phyloP scores from a whole-genome alignment of 1,140 invertebrate species.

The Diachasmimorpha longicaudata region DNA sequence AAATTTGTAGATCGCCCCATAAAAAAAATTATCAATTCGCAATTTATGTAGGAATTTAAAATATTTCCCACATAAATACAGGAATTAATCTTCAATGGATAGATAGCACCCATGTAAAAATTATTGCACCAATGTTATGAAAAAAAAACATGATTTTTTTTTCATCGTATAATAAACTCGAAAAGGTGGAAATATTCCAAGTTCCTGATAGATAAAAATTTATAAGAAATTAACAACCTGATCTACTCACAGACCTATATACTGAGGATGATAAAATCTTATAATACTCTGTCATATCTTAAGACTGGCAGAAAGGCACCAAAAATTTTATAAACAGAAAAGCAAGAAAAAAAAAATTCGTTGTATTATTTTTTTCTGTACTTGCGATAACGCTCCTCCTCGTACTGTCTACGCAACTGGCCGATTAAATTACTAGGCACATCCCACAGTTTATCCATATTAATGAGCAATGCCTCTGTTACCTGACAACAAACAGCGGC shows the following conservation, averaged over 20 bases:
- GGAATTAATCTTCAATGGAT: not conserved
- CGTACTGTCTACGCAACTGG: slow-evolving; percentile 70
- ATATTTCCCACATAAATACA: not conserved
- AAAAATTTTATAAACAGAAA: not conserved
- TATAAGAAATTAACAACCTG: not conserved
- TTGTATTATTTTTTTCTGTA: slow-evolving; percentile 53
- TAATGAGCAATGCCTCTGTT: slow-evolving; percentile 79
- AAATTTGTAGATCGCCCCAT: not conserved
- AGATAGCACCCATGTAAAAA: not conserved
- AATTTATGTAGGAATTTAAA: not conserved
- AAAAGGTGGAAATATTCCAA: not conserved
- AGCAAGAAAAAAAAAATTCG: not conserved
- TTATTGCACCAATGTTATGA: not conserved
- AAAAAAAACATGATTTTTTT: not conserved
- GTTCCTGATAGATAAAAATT: not conserved
- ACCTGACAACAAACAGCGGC: slow-evolving; percentile 83
- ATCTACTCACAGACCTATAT: not conserved
- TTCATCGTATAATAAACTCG: not conserved
- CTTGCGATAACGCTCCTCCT: slow-evolving; percentile 62
- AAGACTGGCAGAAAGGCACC: slow-evolving; percentile 10
- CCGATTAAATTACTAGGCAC: slow-evolving; percentile 75
- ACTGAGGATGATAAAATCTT: not conserved
- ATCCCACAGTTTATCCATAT: slow-evolving; percentile 76
- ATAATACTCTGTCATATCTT: not conserved
- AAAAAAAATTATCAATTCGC: not conserved